Conservation (phyloP, 2,113 vertebrate species). For the Columba janthina region DNA sequence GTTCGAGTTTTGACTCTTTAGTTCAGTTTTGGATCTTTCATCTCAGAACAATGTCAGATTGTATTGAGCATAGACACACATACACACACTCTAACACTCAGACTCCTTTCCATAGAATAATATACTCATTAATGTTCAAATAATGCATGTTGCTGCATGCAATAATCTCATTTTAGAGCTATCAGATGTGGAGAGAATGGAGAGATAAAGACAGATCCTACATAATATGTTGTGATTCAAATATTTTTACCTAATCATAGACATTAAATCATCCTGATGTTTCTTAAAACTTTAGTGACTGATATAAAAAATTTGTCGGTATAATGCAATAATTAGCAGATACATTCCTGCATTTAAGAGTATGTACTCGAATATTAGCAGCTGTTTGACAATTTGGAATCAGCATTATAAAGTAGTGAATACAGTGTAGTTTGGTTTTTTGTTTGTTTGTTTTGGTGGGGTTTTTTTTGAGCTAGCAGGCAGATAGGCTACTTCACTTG, state of each 20-base stretch:
- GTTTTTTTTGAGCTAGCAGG: not conserved
- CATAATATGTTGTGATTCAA: fast-evolving
- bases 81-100: not conserved
- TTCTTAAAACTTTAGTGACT: not conserved
- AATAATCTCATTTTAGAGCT: not conserved
- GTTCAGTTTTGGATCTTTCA: not conserved
- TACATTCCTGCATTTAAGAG: not conserved
- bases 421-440: not conserved
- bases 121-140: not conserved
- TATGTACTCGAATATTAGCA: not conserved
- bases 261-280: not conserved
- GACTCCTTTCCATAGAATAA: not conserved
- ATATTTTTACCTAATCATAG: not conserved
- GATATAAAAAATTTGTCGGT: not conserved
- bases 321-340: not conserved
- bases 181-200: not conserved
- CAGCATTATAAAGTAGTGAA: not conserved
- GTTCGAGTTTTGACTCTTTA: not conserved
- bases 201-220: not conserved
- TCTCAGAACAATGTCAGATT: not conserved
- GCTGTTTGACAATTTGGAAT: not conserved
- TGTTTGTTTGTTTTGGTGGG: too few relatives aligned
- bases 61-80: too few relatives aligned
- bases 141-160: not conserved
- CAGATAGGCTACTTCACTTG: not conserved